Conservation (phyloP, 2,888 invertebrate species). For the Hypomecis atomaria region DNA sequence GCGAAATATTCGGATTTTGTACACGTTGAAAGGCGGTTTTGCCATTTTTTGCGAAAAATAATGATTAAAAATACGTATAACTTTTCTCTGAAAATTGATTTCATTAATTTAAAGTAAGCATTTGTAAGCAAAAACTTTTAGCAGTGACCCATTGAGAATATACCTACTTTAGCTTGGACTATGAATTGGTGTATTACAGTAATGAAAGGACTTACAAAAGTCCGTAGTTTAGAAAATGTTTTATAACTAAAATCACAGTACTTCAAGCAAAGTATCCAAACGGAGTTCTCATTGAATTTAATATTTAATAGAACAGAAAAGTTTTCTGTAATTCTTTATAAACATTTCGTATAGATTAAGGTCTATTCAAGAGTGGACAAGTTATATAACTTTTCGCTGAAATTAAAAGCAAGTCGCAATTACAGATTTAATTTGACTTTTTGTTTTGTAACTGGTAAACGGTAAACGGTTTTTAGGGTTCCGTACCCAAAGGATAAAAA, state of each 20-base stretch:
- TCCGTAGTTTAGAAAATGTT: neutral
- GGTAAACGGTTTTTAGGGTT: too few species aligned
- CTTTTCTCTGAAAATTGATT: neutral
- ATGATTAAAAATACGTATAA: too few species aligned
- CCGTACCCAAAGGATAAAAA: too few species aligned
- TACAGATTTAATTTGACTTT: neutral
- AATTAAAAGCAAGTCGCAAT: conserved; percentile 6
- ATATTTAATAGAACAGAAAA: conserved; percentile 5
- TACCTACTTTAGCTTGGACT: neutral
- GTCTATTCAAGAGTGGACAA: neutral
- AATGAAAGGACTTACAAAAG: conserved; percentile 1
- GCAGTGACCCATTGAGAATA: neutral
- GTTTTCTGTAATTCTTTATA: neutral
- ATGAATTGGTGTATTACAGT: neutral
- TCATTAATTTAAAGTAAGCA: conserved; percentile 1
- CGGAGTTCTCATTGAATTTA: conserved; percentile 10
- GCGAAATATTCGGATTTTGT: too few species aligned
- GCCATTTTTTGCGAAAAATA: too few species aligned
- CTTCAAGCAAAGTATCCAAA: neutral
- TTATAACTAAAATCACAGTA: neutral
- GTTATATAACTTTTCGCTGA: neutral
- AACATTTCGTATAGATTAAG: conserved; percentile 11
- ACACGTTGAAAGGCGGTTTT: too few species aligned
- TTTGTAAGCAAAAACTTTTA: conserved; percentile 7
- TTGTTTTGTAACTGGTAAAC: neutral